A percentile compares a stretch with the other conserved stretches of the same genome.
phyloP scores from a whole-genome alignment of 1,140 invertebrate species.

The Lasaia peninsularis region DNA sequence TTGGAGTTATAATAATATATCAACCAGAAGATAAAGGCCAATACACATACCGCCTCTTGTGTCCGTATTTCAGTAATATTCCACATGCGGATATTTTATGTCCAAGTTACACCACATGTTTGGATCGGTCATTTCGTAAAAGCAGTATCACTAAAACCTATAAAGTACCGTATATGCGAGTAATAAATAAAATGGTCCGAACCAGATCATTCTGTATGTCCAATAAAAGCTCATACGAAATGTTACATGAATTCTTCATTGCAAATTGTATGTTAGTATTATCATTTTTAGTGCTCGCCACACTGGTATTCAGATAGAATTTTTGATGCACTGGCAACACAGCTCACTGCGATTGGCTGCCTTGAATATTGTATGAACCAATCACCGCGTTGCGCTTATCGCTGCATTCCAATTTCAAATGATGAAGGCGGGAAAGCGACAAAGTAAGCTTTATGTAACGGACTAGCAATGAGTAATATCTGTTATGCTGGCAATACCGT shows the following conservation, averaged over 20 bases:
- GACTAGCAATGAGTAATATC: slow-evolving; percentile 22
- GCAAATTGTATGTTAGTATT: slow-evolving; percentile 74
- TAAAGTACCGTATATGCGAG: slow-evolving; percentile 41
- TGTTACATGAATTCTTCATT: slow-evolving; percentile 72
- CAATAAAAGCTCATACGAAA: slow-evolving; percentile 66
- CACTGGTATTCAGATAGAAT: slow-evolving; percentile 75
- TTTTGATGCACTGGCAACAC: slow-evolving; percentile 76
- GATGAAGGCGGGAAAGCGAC: slow-evolving; percentile 67
- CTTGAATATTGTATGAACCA: slow-evolving; percentile 76
- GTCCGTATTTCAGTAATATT: neutral
- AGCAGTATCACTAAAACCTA: slow-evolving; percentile 42
- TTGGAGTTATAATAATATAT: too few relatives aligned
- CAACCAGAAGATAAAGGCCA: too few relatives aligned
- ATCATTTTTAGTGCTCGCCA: slow-evolving; percentile 76
- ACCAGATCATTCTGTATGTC: slow-evolving; percentile 52
- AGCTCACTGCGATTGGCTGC: slow-evolving; percentile 62
- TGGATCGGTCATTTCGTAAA: slow-evolving; percentile 42
- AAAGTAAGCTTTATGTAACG: slow-evolving; percentile 52
- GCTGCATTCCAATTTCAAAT: slow-evolving; percentile 74
- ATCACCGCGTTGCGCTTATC: slow-evolving; percentile 66
- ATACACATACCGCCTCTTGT: neutral
- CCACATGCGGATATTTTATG: slow-evolving; percentile 13
- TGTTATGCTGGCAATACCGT: slow-evolving; percentile 13
- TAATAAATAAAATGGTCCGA: slow-evolving; percentile 63
- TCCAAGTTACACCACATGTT: slow-evolving; percentile 12